These are phyloP conservation scores for Chloromyia formosa DNA, from an alignment of 2,888 invertebrate genomes.

Conservation along the genomic window DNA sequence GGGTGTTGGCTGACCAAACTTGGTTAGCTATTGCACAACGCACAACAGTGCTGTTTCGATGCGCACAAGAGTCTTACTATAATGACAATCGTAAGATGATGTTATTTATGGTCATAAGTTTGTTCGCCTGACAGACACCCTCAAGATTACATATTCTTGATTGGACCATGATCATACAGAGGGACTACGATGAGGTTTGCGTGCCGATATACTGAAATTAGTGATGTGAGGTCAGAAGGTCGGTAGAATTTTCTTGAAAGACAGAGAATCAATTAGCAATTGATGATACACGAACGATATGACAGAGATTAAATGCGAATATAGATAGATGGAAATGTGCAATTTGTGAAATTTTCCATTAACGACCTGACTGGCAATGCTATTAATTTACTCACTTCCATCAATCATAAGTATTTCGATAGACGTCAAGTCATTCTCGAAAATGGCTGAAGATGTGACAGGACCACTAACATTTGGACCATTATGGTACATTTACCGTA, in stretches of 20 bases:
- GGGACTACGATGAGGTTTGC: not conserved
- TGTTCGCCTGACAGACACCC: constrained; percentile 5
- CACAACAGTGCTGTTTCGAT: not conserved
- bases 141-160: constrained; percentile 2
- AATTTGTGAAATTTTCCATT: too few relatives aligned
- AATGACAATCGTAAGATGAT: constrained; percentile 23
- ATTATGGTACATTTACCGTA: too few relatives aligned
- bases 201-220: not conserved
- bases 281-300: too few relatives aligned
- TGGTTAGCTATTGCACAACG: not conserved
- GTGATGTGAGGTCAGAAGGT: not conserved
- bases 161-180: not conserved
- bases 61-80: too few relatives aligned
- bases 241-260: not conserved
- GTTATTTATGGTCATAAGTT: constrained; percentile 26
- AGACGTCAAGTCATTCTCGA: too few relatives aligned
- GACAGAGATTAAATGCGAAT: too few relatives aligned
- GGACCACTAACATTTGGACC: too few relatives aligned
- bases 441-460: too few relatives aligned
- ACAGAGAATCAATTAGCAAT: not conserved
- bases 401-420: too few relatives aligned
- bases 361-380: too few relatives aligned
- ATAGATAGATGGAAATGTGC: too few relatives aligned
- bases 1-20: constrained; percentile 26
- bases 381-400: too few relatives aligned